phyloP scores from a whole-genome alignment of 2,113 vertebrate species.

The human region DNA sequence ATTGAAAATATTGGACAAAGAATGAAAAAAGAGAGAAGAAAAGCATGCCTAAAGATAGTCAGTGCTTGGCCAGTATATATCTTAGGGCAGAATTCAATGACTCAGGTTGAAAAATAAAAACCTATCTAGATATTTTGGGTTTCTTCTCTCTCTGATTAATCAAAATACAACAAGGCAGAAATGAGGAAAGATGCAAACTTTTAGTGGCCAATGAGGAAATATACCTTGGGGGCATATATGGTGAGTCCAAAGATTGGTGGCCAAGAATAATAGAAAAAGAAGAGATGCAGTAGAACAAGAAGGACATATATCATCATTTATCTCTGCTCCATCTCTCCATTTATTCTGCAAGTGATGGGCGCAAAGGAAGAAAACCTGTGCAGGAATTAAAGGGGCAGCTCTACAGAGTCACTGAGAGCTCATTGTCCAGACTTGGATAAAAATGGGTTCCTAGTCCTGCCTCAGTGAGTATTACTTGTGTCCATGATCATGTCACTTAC shows the following conservation, averaged over 20 bases:
- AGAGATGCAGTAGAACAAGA: not conserved
- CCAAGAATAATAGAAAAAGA: not conserved
- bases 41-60: not conserved
- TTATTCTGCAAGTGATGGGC: not conserved
- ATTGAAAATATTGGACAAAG: not conserved
- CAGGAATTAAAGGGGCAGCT: not conserved
- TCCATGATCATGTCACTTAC: not conserved
- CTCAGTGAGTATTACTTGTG: not conserved
- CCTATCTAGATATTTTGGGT: not conserved
- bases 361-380: not conserved
- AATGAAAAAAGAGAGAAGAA: not conserved
- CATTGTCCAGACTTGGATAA: rapidly evolving
- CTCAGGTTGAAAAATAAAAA: not conserved
- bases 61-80: not conserved
- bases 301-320: not conserved
- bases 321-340: not conserved
- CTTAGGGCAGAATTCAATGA: not conserved
- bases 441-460: not conserved
- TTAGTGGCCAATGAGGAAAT: not conserved
- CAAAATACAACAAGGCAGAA: not conserved
- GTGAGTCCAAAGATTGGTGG: not conserved
- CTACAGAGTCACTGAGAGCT: too few species aligned
- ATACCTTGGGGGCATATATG: not conserved
- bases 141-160: not conserved
- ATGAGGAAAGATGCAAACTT: not conserved